Evolutionary conservation across 53 echinoderm and acorn worm genomes (phyloP).

Genomic region (Stichopus horrens): DNA sequence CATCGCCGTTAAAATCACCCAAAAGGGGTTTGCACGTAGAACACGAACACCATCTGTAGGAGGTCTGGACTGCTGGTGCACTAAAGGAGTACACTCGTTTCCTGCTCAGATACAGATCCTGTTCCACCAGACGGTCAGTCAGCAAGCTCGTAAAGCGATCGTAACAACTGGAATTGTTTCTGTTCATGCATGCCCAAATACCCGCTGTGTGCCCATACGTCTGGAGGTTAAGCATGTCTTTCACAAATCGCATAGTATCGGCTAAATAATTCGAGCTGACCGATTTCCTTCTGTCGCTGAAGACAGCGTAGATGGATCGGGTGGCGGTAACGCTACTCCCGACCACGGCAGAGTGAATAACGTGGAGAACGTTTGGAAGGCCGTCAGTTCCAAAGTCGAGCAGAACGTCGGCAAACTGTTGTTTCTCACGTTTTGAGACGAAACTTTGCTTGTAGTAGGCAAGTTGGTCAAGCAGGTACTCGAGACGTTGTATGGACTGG

Average conservation of each 20-base stretch:
- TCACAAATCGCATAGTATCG: slow-evolving; percentile 33
- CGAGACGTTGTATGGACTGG: not conserved
- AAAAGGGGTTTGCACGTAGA: slow-evolving; percentile 15
- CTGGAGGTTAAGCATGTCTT: slow-evolving; percentile 10
- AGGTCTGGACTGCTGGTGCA: slow-evolving; percentile 5
- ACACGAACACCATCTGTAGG: slow-evolving; percentile 34
- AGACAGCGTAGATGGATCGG: not conserved
- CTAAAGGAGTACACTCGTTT: slow-evolving; percentile 19
- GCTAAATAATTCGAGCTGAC: slow-evolving; percentile 7
- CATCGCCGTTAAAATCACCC: slow-evolving; percentile 36
- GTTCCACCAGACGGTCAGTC: not conserved
- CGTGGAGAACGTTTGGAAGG: not conserved
- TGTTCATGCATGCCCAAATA: slow-evolving; percentile 30
- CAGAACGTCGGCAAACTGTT: not conserved
- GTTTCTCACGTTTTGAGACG: not conserved
- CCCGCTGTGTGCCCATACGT: slow-evolving; percentile 30
- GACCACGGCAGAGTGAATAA: not conserved
- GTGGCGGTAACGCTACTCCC: not conserved
- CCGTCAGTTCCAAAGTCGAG: slow-evolving; percentile 9
- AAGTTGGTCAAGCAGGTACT: not conserved
- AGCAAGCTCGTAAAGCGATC: not conserved
- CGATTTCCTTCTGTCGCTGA: not conserved
- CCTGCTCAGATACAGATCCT: slow-evolving; percentile 7
- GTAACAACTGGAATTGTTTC: slow-evolving; percentile 38
- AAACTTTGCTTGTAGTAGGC: not conserved